Percentiles rank a stretch among this genome's conserved stretches.
Evolutionary conservation across 2,797 vertebrate species (phyloP).

Genomic region (Hippoglossus hippoglossus): DNA sequence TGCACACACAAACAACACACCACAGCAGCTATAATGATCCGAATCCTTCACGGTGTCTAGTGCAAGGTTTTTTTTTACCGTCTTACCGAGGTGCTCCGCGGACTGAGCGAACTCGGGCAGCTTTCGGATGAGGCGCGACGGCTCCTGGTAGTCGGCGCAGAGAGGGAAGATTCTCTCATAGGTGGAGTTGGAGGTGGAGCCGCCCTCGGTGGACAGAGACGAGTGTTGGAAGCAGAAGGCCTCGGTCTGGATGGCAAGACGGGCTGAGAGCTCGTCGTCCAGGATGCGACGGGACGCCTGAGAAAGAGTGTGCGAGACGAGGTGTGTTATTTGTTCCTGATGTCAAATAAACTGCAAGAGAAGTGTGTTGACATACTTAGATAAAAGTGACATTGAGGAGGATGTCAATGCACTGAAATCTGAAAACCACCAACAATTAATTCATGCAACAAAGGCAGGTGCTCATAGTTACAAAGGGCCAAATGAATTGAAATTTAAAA

Average conservation of each 20-base stretch:
- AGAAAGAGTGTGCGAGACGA: neutral
- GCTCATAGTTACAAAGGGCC: no score
- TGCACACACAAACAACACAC: conserved; percentile 10
- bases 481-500: no score
- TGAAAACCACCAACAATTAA: no score
- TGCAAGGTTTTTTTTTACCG: neutral
- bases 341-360: neutral
- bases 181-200: conserved; percentile 91
- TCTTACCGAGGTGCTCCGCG: conserved; percentile 87
- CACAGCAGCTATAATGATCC: neutral
- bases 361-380: no score
- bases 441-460: no score
- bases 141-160: conserved; percentile 96
- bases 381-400: no score
- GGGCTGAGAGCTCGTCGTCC: conserved; percentile 94
- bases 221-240: conserved; percentile 91
- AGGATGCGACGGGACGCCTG: conserved; percentile 94
- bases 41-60: neutral
- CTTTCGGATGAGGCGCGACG: conserved; percentile 91
- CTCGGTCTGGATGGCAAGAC: conserved; percentile 91
- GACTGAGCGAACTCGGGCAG: conserved; percentile 90
- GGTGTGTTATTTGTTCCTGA: neutral
- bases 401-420: no score
- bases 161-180: conserved; percentile 97
- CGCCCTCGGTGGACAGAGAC: conserved; percentile 89